A percentile compares a stretch with the other conserved stretches of the same genome.
These are phyloP conservation scores for Sternarchorhynchus goeldii DNA, from an alignment of 2,797 vertebrate genomes.

Conservation along the genomic window DNA sequence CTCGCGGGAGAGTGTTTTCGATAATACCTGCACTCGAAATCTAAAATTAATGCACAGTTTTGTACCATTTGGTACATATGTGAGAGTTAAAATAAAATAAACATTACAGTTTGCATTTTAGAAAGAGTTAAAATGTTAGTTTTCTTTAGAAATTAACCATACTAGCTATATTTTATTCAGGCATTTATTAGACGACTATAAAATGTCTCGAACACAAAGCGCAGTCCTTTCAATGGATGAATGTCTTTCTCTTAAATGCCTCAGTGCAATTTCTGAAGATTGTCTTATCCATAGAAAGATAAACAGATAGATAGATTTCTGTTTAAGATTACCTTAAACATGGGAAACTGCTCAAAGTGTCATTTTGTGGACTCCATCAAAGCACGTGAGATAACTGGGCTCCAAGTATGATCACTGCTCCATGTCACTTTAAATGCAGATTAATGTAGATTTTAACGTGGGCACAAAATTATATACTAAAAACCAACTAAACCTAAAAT, in stretches of 20 bases:
- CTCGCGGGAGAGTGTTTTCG: slow-evolving; percentile 59
- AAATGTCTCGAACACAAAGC: not conserved
- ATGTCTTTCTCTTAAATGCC: not conserved
- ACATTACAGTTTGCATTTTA: not conserved
- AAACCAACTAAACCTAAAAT: too few relatives aligned
- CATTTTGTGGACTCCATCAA: too few relatives aligned
- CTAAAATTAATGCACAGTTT: slow-evolving; percentile 32
- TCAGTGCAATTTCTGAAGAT: not conserved
- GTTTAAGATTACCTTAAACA: too few relatives aligned
- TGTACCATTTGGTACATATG: not conserved
- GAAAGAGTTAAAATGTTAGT: not conserved
- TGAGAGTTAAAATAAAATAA: not conserved
- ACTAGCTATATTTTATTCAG: not conserved
- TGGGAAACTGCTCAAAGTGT: too few relatives aligned
- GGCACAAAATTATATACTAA: too few relatives aligned
- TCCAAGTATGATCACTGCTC: too few relatives aligned
- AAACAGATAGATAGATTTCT: too few relatives aligned
- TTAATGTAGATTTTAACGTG: too few relatives aligned
- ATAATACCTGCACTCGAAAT: slow-evolving; percentile 51
- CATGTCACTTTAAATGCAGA: too few relatives aligned
- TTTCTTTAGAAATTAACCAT: not conserved
- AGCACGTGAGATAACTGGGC: too few relatives aligned
- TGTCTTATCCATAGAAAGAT: not conserved
- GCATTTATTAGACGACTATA: not conserved
- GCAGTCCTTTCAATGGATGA: slow-evolving; percentile 16